Conservation (phyloP, 2,797 vertebrate genomes). For the Cryptoblepharus egeriae region DNA sequence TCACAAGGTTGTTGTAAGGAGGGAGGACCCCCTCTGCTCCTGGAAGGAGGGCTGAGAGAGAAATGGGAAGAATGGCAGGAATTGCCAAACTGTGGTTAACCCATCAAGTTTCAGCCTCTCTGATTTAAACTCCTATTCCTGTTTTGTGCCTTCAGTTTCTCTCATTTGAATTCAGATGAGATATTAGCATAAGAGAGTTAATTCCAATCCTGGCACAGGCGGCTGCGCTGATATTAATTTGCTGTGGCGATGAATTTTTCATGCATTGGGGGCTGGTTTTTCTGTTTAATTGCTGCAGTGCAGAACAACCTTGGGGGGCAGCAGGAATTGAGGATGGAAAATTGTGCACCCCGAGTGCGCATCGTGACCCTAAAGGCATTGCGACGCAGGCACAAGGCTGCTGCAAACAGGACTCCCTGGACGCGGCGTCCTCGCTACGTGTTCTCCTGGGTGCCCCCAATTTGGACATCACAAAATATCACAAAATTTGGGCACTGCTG, state of each 20-base stretch:
- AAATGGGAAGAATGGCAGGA: background rate
- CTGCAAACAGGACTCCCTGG: too few species aligned
- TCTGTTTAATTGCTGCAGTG: background rate
- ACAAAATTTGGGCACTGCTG: too few species aligned
- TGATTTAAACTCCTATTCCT: background rate
- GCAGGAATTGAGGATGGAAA: too few species aligned
- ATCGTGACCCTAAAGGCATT: too few species aligned
- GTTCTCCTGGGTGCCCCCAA: too few species aligned
- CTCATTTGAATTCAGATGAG: conserved; percentile 22
- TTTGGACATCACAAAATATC: too few species aligned
- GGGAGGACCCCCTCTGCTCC: too few species aligned
- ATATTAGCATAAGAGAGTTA: conserved; percentile 14
- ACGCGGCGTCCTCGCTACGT: too few species aligned
- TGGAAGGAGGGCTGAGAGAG: too few species aligned
- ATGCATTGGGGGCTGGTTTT: background rate
- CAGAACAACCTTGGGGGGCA: background rate
- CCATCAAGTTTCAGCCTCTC: background rate
- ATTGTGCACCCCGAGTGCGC: too few species aligned
- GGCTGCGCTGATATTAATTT: background rate
- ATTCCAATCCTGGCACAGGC: conserved; percentile 8
- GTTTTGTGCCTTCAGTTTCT: background rate
- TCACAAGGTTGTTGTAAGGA: background rate
- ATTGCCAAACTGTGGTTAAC: background rate
- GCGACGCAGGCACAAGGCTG: too few species aligned
- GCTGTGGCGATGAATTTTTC: background rate